Conservation (phyloP, 1,140 invertebrate species). For the Goniozus legneri region DNA sequence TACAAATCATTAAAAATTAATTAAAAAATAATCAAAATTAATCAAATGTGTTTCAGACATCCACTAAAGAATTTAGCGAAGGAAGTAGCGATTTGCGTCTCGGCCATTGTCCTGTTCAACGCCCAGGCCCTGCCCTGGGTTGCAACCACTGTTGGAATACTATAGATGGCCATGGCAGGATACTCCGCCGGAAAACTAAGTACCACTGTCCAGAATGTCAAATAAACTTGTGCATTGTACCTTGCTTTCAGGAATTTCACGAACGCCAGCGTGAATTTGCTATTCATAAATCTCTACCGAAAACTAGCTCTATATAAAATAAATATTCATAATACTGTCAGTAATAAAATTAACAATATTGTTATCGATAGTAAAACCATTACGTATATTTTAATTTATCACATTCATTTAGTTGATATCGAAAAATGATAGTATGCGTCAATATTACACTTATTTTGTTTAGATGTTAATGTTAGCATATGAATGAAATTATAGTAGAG, state of each 20-base stretch:
- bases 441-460: too few relatives aligned
- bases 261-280: constrained; percentile 51
- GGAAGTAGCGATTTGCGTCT: constrained; percentile 36
- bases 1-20: too few relatives aligned
- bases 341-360: too few relatives aligned
- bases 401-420: too few relatives aligned
- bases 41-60: constrained; percentile 19
- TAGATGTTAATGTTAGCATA: too few relatives aligned
- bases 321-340: background rate
- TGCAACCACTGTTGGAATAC: constrained; percentile 89
- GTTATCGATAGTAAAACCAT: too few relatives aligned
- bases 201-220: constrained; percentile 85
- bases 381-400: too few relatives aligned
- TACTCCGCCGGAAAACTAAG: constrained; percentile 78
- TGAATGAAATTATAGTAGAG: too few relatives aligned
- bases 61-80: constrained; percentile 21
- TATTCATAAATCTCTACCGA: constrained; percentile 46
- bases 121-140: constrained; percentile 75
- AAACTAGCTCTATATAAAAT: constrained; percentile 46
- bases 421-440: too few relatives aligned
- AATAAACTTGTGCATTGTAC: constrained; percentile 81
- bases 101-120: constrained; percentile 73
- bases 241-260: constrained; percentile 80
- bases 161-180: constrained; percentile 73
- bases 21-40: too few relatives aligned